Evolutionary conservation across 2,888 invertebrate genomes (phyloP), one percentile per base, ranked within the genome.

Genomic region (Dasypolia templi): DNA sequence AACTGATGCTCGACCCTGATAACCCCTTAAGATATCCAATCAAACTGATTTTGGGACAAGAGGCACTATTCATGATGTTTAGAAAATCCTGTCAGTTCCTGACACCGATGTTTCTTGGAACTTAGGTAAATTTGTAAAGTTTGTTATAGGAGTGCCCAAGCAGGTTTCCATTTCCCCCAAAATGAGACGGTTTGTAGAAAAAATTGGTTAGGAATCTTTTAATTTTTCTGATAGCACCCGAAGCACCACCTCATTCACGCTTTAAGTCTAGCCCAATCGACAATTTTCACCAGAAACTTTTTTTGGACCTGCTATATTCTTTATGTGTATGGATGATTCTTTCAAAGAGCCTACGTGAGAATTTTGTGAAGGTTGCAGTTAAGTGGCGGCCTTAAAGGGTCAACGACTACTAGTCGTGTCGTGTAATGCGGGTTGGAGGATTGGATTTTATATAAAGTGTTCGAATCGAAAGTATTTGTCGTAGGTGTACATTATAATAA

Each of bases 371-470:
- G 77, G 65, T 66, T 55, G 19, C 29, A 39, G 26, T 58, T 44
- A 29, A 44, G 12, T 35, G 29, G 5, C 42, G n/a, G 56, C 72
- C 61, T 77, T 49, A 42, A 29, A 22, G 44, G 77, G 77, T 77
- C 65, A 72, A 61, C 29, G 77, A 72, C 72, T 77, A 35, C 49
- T 26, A 35, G 3, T 14, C 26, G 49, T 51, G 14, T 35, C 51
- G 5, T 32, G 22, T n/a, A 26, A 77, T 77, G 78, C 77, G 77
- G 77, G 77, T 56, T 19, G 72, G 61, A 72, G 42, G 61, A 66
- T 66, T 49, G 6, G 19, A 22, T 66, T 44, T 51, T 12, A 66
- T 61, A 32, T 51, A 12, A 22, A 65, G 22, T 49, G 72, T 76
- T 61, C 59, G 39, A n/a, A n/a, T n/a, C n/a, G n/a, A n/a, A n/a